These are phyloP conservation scores for Prosapia bicincta DNA, from an alignment of 2,888 invertebrate species.

Conservation along the genomic window DNA sequence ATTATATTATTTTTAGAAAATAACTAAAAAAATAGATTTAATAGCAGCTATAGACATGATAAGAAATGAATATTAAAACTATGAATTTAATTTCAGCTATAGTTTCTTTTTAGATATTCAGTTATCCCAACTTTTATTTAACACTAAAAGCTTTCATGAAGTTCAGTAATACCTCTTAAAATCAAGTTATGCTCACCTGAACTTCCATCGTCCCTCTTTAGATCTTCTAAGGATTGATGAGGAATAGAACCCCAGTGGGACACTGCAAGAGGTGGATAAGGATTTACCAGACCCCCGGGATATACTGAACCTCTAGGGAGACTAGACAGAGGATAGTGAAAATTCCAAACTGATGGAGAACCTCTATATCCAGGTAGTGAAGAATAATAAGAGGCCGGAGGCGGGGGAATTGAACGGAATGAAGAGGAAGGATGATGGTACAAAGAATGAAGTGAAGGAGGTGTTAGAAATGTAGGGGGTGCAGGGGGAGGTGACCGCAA, in stretches of 20 bases:
- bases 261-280: conserved; percentile 32
- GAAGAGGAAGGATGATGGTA: conserved; percentile 20
- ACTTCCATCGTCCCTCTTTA: conserved; percentile 35
- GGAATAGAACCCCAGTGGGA: conserved; percentile 35
- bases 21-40: no score
- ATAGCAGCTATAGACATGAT: no score
- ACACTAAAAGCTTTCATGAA: not conserved
- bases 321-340: conserved; percentile 14
- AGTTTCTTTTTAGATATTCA: no score
- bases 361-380: conserved; percentile 18
- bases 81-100: no score
- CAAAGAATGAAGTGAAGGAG: conserved; percentile 20
- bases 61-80: no score
- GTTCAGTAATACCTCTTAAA: no score
- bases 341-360: conserved; percentile 19
- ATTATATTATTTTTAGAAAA: no score
- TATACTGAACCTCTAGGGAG: conserved; percentile 23
- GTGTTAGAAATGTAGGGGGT: conserved; percentile 29
- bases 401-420: conserved; percentile 12
- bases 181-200: conserved; percentile 36
- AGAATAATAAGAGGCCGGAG: conserved; percentile 24
- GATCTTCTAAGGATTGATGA: conserved; percentile 35
- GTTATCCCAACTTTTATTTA: no score
- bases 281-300: conserved; percentile 33
- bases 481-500: conserved; percentile 47